Base-by-base conservation (phyloP, 2,113 vertebrate species). In the Vulpes vulpes region DNA sequence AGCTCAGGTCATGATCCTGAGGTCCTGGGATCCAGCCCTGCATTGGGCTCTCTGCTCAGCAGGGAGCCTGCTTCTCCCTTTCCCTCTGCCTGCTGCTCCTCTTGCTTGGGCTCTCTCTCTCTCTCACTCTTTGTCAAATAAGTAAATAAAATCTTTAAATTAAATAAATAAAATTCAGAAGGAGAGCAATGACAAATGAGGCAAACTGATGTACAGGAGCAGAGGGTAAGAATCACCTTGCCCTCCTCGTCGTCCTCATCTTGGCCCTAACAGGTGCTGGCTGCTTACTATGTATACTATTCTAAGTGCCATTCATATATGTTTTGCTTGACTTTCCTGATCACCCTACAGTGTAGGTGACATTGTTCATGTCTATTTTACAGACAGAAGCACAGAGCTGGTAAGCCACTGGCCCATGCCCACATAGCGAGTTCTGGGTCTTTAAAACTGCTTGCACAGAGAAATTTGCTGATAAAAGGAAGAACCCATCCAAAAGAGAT, bases 221-320 rank as follows among this genome's bases (percentile, higher is more conserved):
- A 43, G 59, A 89, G 17, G 88, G 14, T 11, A 51, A 16, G 5
- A 30, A n/a, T 43, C 15, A 43, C 20, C 3, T 16, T 4, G 0
- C 3, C 14, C 1, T 57, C 25, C 2, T n/a, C 17, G 43, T 19
- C 43, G 20, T 32, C 14, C 22, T 43, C 15, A 10, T 11, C n/a
- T 17, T 1, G 6, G 35, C 8, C 38, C 25, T 16, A 23, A 64
- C 0, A 27, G 15, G 30, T 9, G 32, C 35, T 0, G 1, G 3
- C 10, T 9, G 27, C 51, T 74, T 12, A 23, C 38, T 20, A 2
- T 5, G 8, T 2, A 16, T 2, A 1, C 35, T 27, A 35, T 14
- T 79, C 14, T 27, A 78, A 55, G 64, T 57, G 11, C 16, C 3
- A 4, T 10, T 89, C 49, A 51, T 2, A 20, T 7, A 12, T 6